Evolutionary conservation across 2,888 invertebrate species (phyloP).

Genomic region (Xanthia icteritia): DNA sequence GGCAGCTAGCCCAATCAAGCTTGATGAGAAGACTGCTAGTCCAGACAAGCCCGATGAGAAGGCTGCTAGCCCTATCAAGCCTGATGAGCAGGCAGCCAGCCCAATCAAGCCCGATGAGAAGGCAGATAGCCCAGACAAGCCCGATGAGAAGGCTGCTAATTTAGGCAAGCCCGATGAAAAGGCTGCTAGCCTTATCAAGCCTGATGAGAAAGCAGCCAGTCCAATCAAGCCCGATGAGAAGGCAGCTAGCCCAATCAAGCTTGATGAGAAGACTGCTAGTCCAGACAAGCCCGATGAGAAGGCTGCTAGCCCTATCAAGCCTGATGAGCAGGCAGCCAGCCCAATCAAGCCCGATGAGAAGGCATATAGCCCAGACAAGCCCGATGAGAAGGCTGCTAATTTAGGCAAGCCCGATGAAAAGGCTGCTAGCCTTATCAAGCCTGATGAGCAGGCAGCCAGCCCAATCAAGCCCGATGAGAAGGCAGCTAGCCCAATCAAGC

Average conservation of each 20-base stretch:
- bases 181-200: background rate
- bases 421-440: background rate
- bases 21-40: background rate
- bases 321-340: accelerated
- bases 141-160: background rate
- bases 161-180: background rate
- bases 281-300: background rate
- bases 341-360: background rate
- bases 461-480: too few relatives aligned
- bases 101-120: background rate
- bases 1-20: background rate
- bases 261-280: too few relatives aligned
- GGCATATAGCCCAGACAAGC: accelerated
- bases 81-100: background rate
- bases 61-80: constrained; percentile 15
- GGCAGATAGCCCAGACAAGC: background rate
- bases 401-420: background rate
- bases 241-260: background rate
- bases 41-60: background rate
- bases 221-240: background rate
- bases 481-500: background rate
- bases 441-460: background rate
- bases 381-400: background rate
- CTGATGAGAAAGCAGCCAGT: background rate
- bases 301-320: background rate